Conservation (phyloP, 2,113 vertebrate species). For the Oryzias javanicus region DNA sequence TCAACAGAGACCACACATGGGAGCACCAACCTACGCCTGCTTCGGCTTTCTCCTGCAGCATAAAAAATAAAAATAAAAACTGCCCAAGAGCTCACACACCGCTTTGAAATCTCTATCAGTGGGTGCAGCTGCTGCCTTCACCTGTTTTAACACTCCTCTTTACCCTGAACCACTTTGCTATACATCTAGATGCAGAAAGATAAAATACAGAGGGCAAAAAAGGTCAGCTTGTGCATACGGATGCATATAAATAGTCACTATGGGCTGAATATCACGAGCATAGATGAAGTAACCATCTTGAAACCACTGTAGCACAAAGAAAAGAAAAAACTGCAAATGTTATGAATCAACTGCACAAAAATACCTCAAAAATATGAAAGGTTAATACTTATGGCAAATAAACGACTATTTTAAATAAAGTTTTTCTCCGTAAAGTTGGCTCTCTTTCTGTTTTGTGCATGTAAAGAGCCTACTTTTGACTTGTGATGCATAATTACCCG, state of each 20-base stretch:
- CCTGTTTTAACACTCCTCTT: slow-evolving; percentile 31
- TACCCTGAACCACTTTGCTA: slow-evolving; percentile 35
- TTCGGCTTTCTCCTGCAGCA: slow-evolving; percentile 64
- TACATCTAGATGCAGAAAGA: slow-evolving; percentile 48
- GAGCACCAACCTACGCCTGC: slow-evolving; percentile 69
- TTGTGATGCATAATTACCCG: slow-evolving; percentile 40
- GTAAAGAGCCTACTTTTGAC: slow-evolving; percentile 22
- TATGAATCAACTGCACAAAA: slow-evolving; percentile 28
- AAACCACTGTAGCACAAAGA: slow-evolving; percentile 6
- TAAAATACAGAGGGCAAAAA: slow-evolving; percentile 35
- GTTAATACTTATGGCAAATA: slow-evolving; percentile 10
- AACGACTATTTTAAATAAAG: slow-evolving; percentile 38
- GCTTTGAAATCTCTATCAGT: slow-evolving; percentile 58
- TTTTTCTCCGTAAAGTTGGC: slow-evolving; percentile 34
- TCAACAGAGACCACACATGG: slow-evolving; percentile 68
- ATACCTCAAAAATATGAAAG: slow-evolving; percentile 28
- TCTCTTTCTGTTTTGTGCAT: slow-evolving; percentile 24
- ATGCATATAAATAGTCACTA: slow-evolving; percentile 14
- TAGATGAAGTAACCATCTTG: slow-evolving; percentile 21
- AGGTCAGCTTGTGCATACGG: slow-evolving; percentile 11
- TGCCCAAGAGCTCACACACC: slow-evolving; percentile 49
- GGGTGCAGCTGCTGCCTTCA: slow-evolving; percentile 28
- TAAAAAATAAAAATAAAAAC: slow-evolving; percentile 42
- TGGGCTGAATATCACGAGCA: neutral
- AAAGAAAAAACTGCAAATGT: slow-evolving; percentile 44